phyloP scores from a whole-genome alignment of 2,797 vertebrate species.

The Eleutherodactylus coqui region DNA sequence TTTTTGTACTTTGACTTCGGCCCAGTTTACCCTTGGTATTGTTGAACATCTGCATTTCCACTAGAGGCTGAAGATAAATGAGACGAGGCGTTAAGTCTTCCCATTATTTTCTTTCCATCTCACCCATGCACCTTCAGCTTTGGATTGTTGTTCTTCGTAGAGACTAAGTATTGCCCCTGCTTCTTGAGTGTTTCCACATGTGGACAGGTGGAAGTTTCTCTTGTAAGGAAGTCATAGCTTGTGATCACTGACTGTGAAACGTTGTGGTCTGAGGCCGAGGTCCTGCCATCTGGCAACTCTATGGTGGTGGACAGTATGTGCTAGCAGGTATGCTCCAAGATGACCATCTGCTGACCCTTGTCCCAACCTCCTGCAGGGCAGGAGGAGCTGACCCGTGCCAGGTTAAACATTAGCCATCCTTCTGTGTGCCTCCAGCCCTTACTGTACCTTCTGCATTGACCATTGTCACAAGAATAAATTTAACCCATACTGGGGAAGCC shows the following conservation, averaged over 20 bases:
- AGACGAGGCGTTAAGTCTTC: neutral
- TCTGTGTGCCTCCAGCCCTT: conserved; percentile 39
- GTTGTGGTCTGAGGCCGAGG: conserved; percentile 49
- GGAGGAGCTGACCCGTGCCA: conserved; percentile 59
- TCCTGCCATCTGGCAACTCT: conserved; percentile 69
- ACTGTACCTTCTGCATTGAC: conserved; percentile 39
- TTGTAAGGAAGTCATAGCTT: conserved; percentile 44
- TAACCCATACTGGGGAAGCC: neutral
- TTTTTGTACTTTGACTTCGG: neutral
- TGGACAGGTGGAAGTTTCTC: conserved; percentile 71
- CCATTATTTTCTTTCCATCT: conserved; percentile 11
- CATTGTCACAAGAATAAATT: neutral
- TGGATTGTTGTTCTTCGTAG: neutral
- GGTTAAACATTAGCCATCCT: conserved; percentile 52
- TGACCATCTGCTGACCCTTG: conserved; percentile 71
- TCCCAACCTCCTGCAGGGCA: conserved; percentile 55
- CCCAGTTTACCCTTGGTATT: neutral
- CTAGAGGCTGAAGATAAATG: neutral
- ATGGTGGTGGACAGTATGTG: conserved; percentile 63
- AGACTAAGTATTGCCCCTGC: neutral
- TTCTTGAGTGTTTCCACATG: conserved; percentile 66
- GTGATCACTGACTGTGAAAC: conserved; percentile 43
- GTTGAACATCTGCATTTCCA: conserved; percentile 15
- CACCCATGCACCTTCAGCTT: neutral
- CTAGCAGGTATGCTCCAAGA: conserved; percentile 69